These are phyloP conservation scores for Ambastaia sidthimunki DNA, from an alignment of 2,797 vertebrate species.

Conservation along the genomic window DNA sequence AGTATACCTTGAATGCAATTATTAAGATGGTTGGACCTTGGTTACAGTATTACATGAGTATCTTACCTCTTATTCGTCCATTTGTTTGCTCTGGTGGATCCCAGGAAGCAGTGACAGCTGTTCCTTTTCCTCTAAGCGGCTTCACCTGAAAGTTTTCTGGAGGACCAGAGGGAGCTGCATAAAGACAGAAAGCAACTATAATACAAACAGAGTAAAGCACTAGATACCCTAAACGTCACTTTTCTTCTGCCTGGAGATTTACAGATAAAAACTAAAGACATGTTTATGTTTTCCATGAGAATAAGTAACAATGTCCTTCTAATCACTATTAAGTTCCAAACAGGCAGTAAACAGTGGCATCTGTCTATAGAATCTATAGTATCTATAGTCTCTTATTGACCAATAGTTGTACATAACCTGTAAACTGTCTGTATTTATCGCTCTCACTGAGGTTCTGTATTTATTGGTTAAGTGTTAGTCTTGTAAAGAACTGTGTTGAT, in stretches of 20 bases:
- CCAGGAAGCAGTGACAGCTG: slow-evolving; percentile 90
- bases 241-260: slow-evolving; percentile 57
- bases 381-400: not conserved
- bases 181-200: slow-evolving; percentile 62
- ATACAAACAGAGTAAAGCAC: slow-evolving; percentile 13
- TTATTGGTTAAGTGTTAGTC: too few relatives aligned
- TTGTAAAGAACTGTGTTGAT: too few relatives aligned
- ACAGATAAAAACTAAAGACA: slow-evolving; percentile 55
- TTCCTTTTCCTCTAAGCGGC: slow-evolving; percentile 88
- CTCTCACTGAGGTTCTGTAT: not conserved
- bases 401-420: not conserved
- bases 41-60: not conserved
- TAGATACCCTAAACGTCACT: slow-evolving; percentile 5
- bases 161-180: slow-evolving; percentile 87
- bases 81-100: slow-evolving; percentile 90
- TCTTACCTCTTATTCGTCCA: slow-evolving; percentile 92
- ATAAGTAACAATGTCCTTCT: slow-evolving; percentile 57
- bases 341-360: slow-evolving; percentile 65
- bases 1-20: not conserved
- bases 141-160: slow-evolving; percentile 94
- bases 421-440: not conserved
- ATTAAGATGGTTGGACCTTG: not conserved
- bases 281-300: slow-evolving; percentile 62
- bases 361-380: too few relatives aligned
- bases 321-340: slow-evolving; percentile 31